Evolutionary conservation across 37 sponge, comb jelly and placozoan genomes (phyloP), one percentile per base, ranked within the genome.

Genomic region (Amphimedon queenslandica): DNA sequence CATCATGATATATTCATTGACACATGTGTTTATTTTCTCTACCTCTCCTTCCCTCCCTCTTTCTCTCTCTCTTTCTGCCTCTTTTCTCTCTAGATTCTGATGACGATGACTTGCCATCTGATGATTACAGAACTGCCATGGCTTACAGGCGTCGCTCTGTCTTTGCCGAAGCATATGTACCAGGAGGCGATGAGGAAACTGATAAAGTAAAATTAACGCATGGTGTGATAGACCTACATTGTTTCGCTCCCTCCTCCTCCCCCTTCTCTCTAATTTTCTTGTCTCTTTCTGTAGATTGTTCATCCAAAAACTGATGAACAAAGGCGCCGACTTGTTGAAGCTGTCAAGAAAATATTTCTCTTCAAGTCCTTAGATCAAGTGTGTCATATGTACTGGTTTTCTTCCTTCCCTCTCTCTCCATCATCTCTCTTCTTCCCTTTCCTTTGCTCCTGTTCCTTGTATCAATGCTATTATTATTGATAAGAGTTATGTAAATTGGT

Each of bases 241-340:
- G n/a, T n/a, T n/a, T n/a, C n/a, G n/a, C n/a, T n/a, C n/a, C n/a
- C n/a, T n/a, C n/a, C n/a, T n/a, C n/a, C n/a, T n/a, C n/a, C n/a
- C n/a, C n/a, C n/a, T n/a, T n/a, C n/a, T n/a, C n/a, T n/a, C n/a
- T n/a, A n/a, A n/a, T n/a, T n/a, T n/a, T n/a, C n/a, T n/a, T n/a
- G n/a, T n/a, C n/a, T n/a, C n/a, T n/a, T n/a, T n/a, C n/a, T n/a
- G n/a, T 65, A 96, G 96, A 71, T 96, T 27, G 73, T 90, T 3
- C 76, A 96, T 51, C 93, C 90, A 0, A 96, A 96, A 80, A 58
- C 93, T 53, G 97, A 96, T 35, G 85, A 86, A 33, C 97, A 96
- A 76, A 57, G 97, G n/a, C 39, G 31, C 28, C 83, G 97, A 30
- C 80, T 96, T 30, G 57, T 28, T 18, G 70, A 38, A 6, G 82